These are phyloP conservation scores for Cecidostiba fungosa DNA, from an alignment of 2,888 invertebrate species.

Conservation along the genomic window DNA sequence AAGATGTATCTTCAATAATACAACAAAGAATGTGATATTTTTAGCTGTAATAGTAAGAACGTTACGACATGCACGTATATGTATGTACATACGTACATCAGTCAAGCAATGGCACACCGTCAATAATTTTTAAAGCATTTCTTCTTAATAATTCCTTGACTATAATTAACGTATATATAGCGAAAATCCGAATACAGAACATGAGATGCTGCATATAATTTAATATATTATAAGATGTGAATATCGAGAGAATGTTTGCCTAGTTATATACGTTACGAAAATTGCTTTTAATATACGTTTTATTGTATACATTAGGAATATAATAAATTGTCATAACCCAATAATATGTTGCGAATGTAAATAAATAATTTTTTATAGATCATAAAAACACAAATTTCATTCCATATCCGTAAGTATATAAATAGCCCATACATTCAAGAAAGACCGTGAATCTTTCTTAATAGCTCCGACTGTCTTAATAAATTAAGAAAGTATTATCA, in stretches of 20 bases:
- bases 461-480: background rate
- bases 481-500: slow-evolving; percentile 52
- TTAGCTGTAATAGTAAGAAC: background rate
- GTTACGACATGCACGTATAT: background rate
- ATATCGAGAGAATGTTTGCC: too few species aligned
- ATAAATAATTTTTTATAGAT: background rate
- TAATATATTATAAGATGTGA: too few species aligned
- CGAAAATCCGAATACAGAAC: background rate
- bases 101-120: background rate
- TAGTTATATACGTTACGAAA: background rate
- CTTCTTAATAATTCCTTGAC: background rate
- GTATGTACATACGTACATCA: background rate
- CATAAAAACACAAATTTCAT: background rate
- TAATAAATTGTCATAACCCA: background rate
- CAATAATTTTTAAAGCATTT: background rate
- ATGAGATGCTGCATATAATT: too few species aligned
- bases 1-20: slow-evolving; percentile 3
- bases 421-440: background rate
- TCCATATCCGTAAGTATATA: background rate
- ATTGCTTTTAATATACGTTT: background rate
- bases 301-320: background rate
- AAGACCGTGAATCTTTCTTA: slow-evolving; percentile 2
- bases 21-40: slow-evolving; percentile 39
- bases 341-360: background rate
- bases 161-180: background rate